Evolutionary conservation across 2,888 invertebrate genomes (phyloP).

Genomic region (Timema cristinae): DNA sequence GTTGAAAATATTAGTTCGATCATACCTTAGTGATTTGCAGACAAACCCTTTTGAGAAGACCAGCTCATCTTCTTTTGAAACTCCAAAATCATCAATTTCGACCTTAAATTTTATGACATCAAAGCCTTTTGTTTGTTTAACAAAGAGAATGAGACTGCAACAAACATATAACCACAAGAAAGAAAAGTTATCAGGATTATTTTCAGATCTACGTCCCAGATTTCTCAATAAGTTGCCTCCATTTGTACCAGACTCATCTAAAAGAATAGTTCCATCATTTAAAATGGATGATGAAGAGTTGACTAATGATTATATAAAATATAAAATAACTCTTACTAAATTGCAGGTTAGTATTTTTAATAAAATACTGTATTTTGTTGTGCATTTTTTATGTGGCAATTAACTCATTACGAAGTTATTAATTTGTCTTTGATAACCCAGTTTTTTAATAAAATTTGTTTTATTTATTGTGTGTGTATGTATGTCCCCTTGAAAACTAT

Average conservation of each 20-base stretch:
- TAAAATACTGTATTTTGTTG: too few species aligned
- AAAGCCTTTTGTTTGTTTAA: neutral
- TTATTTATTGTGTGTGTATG: too few species aligned
- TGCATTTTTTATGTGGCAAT: too few species aligned
- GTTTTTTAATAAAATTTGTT: too few species aligned
- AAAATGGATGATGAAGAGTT: conserved; percentile 4
- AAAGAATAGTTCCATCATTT: conserved; percentile 27
- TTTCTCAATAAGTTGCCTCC: conserved; percentile 31
- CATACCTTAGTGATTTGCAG: conserved; percentile 39
- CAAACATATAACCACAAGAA: neutral
- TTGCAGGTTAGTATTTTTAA: conserved; percentile 29
- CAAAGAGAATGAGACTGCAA: neutral
- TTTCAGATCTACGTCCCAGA: conserved; percentile 24
- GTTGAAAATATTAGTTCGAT: conserved; percentile 39
- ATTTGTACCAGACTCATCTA: conserved; percentile 28
- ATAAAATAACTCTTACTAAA: conserved; percentile 29
- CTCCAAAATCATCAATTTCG: neutral
- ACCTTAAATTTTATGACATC: neutral
- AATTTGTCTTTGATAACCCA: too few species aligned
- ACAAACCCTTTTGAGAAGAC: neutral
- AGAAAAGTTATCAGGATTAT: conserved; percentile 18
- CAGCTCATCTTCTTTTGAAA: neutral
- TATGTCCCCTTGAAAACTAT: too few species aligned
- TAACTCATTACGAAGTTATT: too few species aligned
- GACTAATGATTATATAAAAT: neutral